Base-by-base conservation (phyloP, 2,113 vertebrate genomes). In the Anhinga rufa region DNA sequence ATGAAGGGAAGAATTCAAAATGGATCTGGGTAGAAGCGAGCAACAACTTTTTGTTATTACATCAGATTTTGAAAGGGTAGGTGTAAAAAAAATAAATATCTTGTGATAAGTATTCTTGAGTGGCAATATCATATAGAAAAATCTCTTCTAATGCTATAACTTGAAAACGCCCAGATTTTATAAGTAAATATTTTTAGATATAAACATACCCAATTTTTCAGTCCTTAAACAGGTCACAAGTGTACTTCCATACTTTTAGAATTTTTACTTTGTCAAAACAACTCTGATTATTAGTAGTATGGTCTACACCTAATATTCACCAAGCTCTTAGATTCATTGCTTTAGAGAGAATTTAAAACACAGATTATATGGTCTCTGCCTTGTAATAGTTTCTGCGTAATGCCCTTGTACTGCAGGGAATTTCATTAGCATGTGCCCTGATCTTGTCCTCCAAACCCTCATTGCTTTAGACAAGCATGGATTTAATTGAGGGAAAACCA, bases 401-500 rank as follows among this genome's bases (percentile, higher is more conserved):
- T 94, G 91, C 31, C 95, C 96, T 97, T 95, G 87, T 97, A 97
- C 97, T 96, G 86, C 81, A 74, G 97, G 96, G 93, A 95, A 94
- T 97, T 97, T 97, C 96, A 97, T 97, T 97, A 98, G 93, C 87
- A 75, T 74, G 95, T 90, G 83, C 86, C 94, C 97, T 97, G 97
- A 95, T 97, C 96, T 97, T 93, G 91, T 97, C 96, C 96, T 95
- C 97, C 79, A 97, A 95, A 95, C 62, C 62, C 94, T 97, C 96
- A 95, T 93, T 95, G 96, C 97, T 97, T 97, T 96, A 95, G 96
- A 98, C 93, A 97, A 97, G 94, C 96, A 94, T 92, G 78, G 92
- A 91, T 97, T 97, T 98, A 98, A 98, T 96, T 97, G 98, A 98
- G 95, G 97, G 96, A 98, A 98, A 96, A 94, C 90, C 97, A 95